Base-by-base conservation (phyloP, 2,113 vertebrate species). In the Spizaetus ornatus region DNA sequence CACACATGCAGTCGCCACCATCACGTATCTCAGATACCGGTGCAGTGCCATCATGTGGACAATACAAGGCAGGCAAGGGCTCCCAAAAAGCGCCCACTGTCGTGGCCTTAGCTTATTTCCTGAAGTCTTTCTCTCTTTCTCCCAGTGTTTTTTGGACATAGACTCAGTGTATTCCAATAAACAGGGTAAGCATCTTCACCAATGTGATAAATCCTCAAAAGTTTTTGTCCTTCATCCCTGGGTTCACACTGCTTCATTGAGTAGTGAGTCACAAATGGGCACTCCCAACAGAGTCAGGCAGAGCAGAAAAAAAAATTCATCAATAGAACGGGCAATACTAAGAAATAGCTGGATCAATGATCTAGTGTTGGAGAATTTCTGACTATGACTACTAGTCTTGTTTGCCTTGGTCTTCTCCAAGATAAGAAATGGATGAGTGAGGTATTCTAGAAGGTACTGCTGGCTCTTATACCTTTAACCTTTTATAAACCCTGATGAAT, bases 1-100 rank as follows among this genome's bases (percentile, higher is more conserved):
- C 26, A 50, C 6, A 9, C 5, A 5, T 36, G 3, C 4, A n/a
- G 14, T 19, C 31, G 14, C 12, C 50, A 62, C 16, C 34, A 36
- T 32, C 17, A 34, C 0, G 0, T 38, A 42, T 6, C 4, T 58
- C 45, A 62, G 65, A 53, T 20, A 61, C 42, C 59, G 2, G 0
- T n/a, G 38, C 22, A 55, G 38, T 82, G 40, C 26, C 38, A 71
- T 62, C 27, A 62, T 6, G 32, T 50, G 42, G n/a, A 27, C 5
- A 52, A 12, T 5, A 56, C 0, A 3, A 78, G 27, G 14, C 25
- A 84, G 34, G 4, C 15, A 74, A 74, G 8, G 12, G 16, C 31
- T 91, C 63, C 34, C 55, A 17, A 53, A 83, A 71, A 79, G 2
- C 0, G 2, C 9, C 11, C 18, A 25, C 4, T 14, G 1, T 34